Evolutionary conservation across 1,140 invertebrate genomes (phyloP).

Genomic region (Drosophila subobscura): DNA sequence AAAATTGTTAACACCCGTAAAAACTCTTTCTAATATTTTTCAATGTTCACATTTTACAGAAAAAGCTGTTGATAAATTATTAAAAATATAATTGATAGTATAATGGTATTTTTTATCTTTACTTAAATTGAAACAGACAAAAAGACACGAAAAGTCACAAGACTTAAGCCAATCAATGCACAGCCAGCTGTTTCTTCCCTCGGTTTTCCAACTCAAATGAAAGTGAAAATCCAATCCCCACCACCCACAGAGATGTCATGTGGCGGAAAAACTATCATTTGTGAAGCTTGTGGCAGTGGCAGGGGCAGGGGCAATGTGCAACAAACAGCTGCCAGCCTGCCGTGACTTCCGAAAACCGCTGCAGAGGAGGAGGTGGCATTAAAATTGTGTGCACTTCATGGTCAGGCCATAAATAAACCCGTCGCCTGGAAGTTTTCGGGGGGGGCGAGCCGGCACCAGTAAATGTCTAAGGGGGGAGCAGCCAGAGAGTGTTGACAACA

Average conservation of each 20-base stretch:
- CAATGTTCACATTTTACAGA: no score
- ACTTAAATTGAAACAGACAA: not conserved
- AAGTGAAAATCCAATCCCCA: constrained; percentile 64
- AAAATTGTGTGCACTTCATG: constrained; percentile 67
- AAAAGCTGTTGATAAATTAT: not conserved
- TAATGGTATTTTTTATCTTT: not conserved
- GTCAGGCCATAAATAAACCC: constrained; percentile 35
- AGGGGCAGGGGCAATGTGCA: constrained; percentile 18
- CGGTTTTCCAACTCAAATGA: constrained; percentile 39
- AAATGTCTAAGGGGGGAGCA: not conserved
- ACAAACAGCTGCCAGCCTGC: constrained; percentile 39
- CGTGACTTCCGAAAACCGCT: constrained; percentile 61
- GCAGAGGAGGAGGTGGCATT: constrained; percentile 39
- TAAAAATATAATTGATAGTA: not conserved
- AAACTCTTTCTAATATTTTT: no score
- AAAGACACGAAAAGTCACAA: not conserved
- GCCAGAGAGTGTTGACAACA: constrained; percentile 34
- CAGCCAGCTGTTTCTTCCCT: constrained; percentile 43
- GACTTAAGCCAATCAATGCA: constrained; percentile 21
- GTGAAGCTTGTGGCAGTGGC: not conserved
- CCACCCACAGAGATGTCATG: constrained; percentile 40
- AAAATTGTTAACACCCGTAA: no score
- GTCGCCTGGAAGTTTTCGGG: constrained; percentile 41
- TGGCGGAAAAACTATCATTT: constrained; percentile 57
- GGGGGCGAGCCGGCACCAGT: constrained; percentile 32